Conservation (phyloP, 1,140 invertebrate species). For the Maconellicoccus hirsutus region DNA sequence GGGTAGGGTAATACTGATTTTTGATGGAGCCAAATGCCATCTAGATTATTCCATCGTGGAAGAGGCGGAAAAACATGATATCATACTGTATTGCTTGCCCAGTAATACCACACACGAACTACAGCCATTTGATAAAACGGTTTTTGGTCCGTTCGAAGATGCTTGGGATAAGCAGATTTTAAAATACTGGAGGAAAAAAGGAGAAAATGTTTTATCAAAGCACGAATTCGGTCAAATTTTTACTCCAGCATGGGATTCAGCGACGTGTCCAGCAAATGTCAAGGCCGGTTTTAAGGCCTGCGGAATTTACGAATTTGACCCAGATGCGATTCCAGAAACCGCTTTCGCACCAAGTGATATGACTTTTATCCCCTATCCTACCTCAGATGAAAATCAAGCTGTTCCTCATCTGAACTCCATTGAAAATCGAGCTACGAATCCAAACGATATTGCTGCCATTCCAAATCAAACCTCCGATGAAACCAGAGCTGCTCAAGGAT, state of each 20-base stretch:
- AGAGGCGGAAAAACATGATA: constrained; percentile 12
- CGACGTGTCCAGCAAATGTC: background rate
- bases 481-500: too few relatives aligned
- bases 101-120: constrained; percentile 23
- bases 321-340: too few relatives aligned
- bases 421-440: too few relatives aligned
- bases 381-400: too few relatives aligned
- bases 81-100: constrained; percentile 23
- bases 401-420: too few relatives aligned
- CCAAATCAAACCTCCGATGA: too few relatives aligned
- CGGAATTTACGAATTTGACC: too few relatives aligned
- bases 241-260: constrained; percentile 24
- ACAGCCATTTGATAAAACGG: constrained; percentile 23
- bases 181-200: constrained; percentile 13
- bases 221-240: constrained; percentile 20
- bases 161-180: constrained; percentile 13
- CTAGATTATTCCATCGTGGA: constrained; percentile 11
- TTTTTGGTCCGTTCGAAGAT: constrained; percentile 14
- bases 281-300: constrained; percentile 15
- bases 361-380: too few relatives aligned
- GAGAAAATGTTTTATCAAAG: background rate
- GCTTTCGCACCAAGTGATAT: too few relatives aligned
- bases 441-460: too few relatives aligned
- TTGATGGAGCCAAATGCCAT: constrained; percentile 21
- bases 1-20: background rate